Conservation (phyloP, 2,113 vertebrate genomes). For the Etheostoma spectabile region DNA sequence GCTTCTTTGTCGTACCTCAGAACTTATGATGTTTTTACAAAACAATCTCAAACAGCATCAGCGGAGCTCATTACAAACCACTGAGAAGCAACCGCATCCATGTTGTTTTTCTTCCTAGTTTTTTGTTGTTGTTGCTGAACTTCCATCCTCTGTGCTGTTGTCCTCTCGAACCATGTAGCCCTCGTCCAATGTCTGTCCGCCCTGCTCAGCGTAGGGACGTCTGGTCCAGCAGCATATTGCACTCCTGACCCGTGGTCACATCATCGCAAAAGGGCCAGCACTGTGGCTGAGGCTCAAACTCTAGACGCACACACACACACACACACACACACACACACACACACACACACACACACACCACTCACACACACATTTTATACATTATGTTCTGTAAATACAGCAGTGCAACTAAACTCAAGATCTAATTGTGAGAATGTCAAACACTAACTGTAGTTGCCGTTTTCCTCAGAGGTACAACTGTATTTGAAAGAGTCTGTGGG, state of each 20-base stretch:
- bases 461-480: no score
- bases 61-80: not conserved
- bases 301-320: slow-evolving; percentile 65
- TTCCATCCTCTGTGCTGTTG: slow-evolving; percentile 90
- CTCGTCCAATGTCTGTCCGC: slow-evolving; percentile 95
- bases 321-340: no score
- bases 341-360: no score
- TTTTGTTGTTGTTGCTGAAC: slow-evolving; percentile 39
- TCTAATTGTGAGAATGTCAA: accelerated
- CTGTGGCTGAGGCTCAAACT: slow-evolving; percentile 87
- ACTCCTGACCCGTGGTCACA: slow-evolving; percentile 92
- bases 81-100: not conserved
- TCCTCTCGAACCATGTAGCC: slow-evolving; percentile 95
- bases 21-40: not conserved
- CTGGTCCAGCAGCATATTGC: slow-evolving; percentile 92
- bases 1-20: not conserved
- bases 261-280: slow-evolving; percentile 92
- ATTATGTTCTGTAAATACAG: not conserved
- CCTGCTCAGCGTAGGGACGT: slow-evolving; percentile 97
- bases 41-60: not conserved
- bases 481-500: no score
- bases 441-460: no score
- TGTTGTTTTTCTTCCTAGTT: not conserved
- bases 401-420: not conserved
- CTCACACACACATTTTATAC: no score